Conservation (phyloP, 2,113 vertebrate species). For the Galbula dea region DNA sequence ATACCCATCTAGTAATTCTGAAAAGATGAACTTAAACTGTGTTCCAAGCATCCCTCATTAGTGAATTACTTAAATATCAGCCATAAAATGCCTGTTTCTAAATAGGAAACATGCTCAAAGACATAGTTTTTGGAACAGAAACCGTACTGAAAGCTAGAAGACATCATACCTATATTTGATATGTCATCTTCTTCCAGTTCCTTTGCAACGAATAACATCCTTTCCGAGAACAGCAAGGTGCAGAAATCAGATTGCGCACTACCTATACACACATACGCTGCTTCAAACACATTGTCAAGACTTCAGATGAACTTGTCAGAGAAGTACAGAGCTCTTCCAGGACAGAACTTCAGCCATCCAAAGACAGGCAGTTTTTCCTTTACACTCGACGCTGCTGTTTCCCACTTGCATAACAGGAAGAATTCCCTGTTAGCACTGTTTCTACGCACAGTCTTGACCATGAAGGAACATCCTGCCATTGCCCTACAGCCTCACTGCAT, state of each 20-base stretch:
- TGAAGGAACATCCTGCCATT: neutral
- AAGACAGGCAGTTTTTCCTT: neutral
- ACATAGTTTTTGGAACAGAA: neutral
- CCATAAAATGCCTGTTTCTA: neutral
- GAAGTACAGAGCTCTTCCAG: neutral
- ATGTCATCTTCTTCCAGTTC: neutral
- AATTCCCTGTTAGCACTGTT: neutral
- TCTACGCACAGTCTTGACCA: neutral
- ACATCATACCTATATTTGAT: constrained; percentile 14
- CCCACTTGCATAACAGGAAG: neutral
- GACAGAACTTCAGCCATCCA: neutral
- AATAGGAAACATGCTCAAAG: neutral
- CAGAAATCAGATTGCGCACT: neutral
- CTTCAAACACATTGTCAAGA: neutral
- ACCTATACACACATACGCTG: neutral
- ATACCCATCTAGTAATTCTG: neutral
- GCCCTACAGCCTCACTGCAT: neutral
- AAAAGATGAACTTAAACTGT: neutral
- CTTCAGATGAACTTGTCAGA: neutral
- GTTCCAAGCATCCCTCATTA: neutral
- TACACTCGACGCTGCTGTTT: neutral
- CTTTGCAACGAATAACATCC: constrained; percentile 4
- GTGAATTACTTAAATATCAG: neutral
- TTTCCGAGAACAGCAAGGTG: neutral
- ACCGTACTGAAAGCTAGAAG: neutral